These are phyloP conservation scores for Drosophila planitibia DNA, from an alignment of 2,888 invertebrate species.

Conservation along the genomic window DNA sequence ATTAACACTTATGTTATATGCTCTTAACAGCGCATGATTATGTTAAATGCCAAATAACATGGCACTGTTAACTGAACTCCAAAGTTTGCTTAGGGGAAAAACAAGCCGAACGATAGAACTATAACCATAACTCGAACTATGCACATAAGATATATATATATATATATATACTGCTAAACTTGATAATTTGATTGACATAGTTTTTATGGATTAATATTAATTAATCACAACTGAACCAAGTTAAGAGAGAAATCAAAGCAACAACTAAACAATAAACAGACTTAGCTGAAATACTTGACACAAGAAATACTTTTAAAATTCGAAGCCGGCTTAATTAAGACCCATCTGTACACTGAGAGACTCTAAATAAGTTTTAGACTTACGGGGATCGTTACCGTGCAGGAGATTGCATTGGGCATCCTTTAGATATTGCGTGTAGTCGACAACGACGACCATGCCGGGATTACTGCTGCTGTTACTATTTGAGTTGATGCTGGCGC, in stretches of 20 bases:
- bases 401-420: constrained; percentile 83
- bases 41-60: not conserved
- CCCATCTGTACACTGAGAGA: not conserved
- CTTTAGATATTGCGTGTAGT: constrained; percentile 85
- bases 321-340: not conserved
- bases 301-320: not conserved
- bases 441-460: constrained; percentile 77
- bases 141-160: not conserved
- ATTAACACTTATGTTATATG: not conserved
- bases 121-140: not conserved
- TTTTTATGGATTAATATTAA: not conserved
- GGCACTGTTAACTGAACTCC: not conserved
- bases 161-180: too few species aligned
- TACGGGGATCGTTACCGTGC: constrained; percentile 81
- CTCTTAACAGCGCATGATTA: not conserved
- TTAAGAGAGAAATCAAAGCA: not conserved
- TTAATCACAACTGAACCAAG: not conserved
- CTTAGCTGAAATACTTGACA: not conserved
- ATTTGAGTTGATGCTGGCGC: constrained; percentile 51
- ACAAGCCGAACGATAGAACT: not conserved
- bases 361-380: constrained; percentile 36
- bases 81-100: not conserved
- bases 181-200: not conserved
- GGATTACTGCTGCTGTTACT: constrained; percentile 79
- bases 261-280: not conserved